Evolutionary conservation across 2,797 vertebrate genomes (phyloP).

Genomic region (Sebastes wilsoni): DNA sequence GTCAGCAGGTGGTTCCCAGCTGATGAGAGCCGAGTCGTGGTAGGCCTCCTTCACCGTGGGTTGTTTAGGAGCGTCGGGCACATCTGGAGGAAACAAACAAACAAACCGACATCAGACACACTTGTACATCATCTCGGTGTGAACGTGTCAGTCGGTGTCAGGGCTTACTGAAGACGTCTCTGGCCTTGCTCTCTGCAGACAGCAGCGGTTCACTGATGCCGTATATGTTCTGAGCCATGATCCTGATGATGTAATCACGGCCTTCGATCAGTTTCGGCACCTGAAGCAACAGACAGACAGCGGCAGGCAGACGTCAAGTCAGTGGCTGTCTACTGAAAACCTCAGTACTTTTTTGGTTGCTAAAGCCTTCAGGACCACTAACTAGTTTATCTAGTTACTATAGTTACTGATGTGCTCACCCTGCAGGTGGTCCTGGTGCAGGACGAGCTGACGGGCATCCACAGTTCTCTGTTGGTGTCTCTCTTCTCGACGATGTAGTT

Average conservation of each 20-base stretch:
- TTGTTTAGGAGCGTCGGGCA: constrained; percentile 94
- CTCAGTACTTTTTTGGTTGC: not conserved
- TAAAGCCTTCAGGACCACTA: too few species aligned
- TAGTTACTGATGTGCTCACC: not conserved
- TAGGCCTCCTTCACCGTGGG: constrained; percentile 91
- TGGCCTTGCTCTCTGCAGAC: constrained; percentile 93
- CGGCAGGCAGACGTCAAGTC: not conserved
- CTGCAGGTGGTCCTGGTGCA: constrained; percentile 93
- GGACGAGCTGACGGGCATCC: constrained; percentile 96
- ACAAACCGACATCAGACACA: constrained; percentile 6
- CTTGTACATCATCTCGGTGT: not conserved
- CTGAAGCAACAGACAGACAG: constrained; percentile 43
- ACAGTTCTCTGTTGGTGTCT: constrained; percentile 94
- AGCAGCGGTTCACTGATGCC: constrained; percentile 95
- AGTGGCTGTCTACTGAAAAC: not conserved
- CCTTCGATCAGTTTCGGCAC: constrained; percentile 96
- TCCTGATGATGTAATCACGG: constrained; percentile 94
- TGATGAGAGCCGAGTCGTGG: constrained; percentile 91
- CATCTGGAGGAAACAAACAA: constrained; percentile 81
- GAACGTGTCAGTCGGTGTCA: too few species aligned
- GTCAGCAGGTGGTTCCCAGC: constrained; percentile 95
- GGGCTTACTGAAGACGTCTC: constrained; percentile 94
- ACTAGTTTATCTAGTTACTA: too few species aligned
- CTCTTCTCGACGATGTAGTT: constrained; percentile 98
- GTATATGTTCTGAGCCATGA: constrained; percentile 96